Conservation (phyloP, 2,797 vertebrate species). For the Acanthis flammea region DNA sequence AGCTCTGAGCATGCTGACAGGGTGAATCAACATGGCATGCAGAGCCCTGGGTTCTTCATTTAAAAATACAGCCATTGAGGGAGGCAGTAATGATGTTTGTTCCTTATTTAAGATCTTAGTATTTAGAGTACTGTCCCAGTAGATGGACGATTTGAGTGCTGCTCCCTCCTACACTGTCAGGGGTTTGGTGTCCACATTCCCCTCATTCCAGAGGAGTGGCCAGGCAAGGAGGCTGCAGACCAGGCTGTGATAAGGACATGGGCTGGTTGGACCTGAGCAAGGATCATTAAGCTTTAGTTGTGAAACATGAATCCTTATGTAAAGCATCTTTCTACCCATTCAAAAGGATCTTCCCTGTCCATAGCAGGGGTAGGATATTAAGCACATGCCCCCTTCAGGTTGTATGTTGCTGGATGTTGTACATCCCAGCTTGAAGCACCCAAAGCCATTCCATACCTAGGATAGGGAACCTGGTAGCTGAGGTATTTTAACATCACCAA, state of each 20-base stretch:
- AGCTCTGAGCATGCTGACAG: background rate
- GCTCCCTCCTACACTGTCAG: background rate
- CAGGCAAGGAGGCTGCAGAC: background rate
- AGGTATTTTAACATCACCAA: background rate
- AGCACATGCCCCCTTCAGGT: background rate
- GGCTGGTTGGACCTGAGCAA: background rate
- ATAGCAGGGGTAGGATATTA: background rate
- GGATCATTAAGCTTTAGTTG: background rate
- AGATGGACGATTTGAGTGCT: background rate
- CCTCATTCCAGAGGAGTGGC: background rate
- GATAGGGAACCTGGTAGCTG: background rate
- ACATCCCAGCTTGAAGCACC: background rate
- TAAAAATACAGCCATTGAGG: constrained; percentile 11
- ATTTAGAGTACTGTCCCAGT: background rate
- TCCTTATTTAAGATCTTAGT: background rate
- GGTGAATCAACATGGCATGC: constrained; percentile 8
- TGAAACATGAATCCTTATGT: background rate
- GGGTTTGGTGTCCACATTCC: background rate
- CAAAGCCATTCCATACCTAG: background rate
- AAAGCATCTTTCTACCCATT: background rate
- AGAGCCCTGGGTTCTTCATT: background rate
- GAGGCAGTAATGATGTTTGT: background rate
- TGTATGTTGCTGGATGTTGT: background rate
- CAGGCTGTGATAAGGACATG: background rate
- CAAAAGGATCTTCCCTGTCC: background rate